These are phyloP conservation scores for Gambusia affinis DNA, from an alignment of 2,113 vertebrate genomes.

Conservation along the genomic window DNA sequence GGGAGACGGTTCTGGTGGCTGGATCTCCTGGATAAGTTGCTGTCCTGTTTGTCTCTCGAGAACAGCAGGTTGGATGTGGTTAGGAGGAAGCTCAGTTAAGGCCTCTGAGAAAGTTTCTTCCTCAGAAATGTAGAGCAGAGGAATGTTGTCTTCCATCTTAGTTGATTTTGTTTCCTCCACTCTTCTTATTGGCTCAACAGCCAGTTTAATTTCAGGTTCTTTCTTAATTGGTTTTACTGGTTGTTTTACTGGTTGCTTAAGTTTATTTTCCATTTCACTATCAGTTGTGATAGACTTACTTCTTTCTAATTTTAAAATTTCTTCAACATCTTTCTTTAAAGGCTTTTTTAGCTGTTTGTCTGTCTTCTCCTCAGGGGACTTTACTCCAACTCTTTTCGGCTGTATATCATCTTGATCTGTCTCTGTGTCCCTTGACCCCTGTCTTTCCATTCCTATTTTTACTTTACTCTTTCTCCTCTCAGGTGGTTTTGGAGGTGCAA, in stretches of 20 bases:
- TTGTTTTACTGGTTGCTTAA: conserved; percentile 37
- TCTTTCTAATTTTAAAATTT: conserved; percentile 32
- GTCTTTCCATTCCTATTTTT: conserved; percentile 44
- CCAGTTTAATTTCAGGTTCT: conserved; percentile 53
- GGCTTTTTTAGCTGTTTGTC: neutral
- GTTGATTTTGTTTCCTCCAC: conserved; percentile 68
- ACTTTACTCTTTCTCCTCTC: conserved; percentile 60
- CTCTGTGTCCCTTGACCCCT: conserved; percentile 60
- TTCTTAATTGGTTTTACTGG: conserved; percentile 64
- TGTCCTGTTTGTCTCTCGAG: conserved; percentile 6
- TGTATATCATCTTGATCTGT: conserved; percentile 58
- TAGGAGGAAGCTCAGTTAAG: conserved; percentile 75
- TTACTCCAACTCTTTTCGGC: neutral
- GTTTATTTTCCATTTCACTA: conserved; percentile 9
- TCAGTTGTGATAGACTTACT: conserved; percentile 21
- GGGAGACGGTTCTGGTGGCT: conserved; percentile 41
- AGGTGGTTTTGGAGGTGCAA: conserved; percentile 54
- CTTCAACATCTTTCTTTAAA: conserved; percentile 29
- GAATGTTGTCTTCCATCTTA: conserved; percentile 42
- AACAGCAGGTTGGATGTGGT: conserved; percentile 58
- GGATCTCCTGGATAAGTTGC: conserved; percentile 27
- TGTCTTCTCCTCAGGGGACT: conserved; percentile 14
- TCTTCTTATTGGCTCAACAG: conserved; percentile 73
- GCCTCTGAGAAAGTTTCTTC: conserved; percentile 89
- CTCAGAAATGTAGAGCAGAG: conserved; percentile 88